Conservation (phyloP, 2,888 invertebrate species). For the Drosophila mimica region DNA sequence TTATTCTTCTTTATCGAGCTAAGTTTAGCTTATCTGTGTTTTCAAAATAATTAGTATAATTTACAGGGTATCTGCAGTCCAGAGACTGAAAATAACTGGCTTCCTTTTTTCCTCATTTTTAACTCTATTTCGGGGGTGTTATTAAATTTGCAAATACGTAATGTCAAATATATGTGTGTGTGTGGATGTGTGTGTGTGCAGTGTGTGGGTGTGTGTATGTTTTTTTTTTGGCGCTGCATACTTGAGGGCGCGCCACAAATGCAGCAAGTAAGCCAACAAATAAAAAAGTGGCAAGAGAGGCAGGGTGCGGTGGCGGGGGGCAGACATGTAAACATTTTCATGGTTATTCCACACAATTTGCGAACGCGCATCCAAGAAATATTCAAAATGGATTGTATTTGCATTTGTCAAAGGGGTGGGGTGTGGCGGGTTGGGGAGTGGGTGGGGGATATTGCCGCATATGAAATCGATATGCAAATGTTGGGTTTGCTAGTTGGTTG, state of each 20-base stretch:
- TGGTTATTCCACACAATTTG: constrained; percentile 74
- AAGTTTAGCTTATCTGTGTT: neutral
- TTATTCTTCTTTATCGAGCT: neutral
- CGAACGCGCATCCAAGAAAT: constrained; percentile 48
- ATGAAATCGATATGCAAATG: constrained; percentile 80
- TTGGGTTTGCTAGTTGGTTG: constrained; percentile 47
- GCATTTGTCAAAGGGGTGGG: constrained; percentile 33
- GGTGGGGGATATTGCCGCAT: constrained; percentile 54
- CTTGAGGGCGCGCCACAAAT: constrained; percentile 52
- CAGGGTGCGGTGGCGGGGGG: neutral
- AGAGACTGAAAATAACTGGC: no score
- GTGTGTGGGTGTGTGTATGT: neutral
- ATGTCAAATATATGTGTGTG: constrained; percentile 47
- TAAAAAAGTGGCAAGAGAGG: neutral
- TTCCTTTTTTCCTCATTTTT: constrained; percentile 1
- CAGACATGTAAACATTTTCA: constrained; percentile 72
- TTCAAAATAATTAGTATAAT: neutral
- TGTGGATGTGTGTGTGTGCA: neutral
- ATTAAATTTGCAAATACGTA: constrained; percentile 73
- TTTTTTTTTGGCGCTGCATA: constrained; percentile 50
- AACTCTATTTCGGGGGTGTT: constrained; percentile 32
- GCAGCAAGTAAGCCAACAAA: constrained; percentile 35
- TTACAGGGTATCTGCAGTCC: neutral
- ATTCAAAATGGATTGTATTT: constrained; percentile 67
- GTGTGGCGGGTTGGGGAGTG: neutral